Conservation (phyloP, 1,140 invertebrate genomes). For the Drosophila sp. region DNA sequence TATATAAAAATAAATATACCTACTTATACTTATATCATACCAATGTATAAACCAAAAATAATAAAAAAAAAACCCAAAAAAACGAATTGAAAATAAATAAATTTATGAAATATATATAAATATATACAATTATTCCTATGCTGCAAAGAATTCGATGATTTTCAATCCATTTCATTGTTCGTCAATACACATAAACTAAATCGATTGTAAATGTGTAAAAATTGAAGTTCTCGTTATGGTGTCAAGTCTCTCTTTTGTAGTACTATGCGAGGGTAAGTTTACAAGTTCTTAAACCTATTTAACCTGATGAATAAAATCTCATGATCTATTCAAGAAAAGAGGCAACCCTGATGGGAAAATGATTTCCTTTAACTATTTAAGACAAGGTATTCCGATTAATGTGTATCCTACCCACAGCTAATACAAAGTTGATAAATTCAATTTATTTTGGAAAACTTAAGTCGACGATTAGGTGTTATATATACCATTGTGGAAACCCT, state of each 20-base stretch:
- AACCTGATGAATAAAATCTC: too few relatives aligned
- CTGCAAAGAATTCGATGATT: constrained; percentile 8
- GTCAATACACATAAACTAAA: not conserved
- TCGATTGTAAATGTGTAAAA: not conserved
- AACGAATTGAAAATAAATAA: constrained; percentile 46
- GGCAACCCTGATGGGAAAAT: too few relatives aligned
- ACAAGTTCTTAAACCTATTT: not conserved
- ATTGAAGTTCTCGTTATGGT: not conserved
- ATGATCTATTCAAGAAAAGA: too few relatives aligned
- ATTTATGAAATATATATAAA: constrained; percentile 36
- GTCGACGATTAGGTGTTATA: too few relatives aligned
- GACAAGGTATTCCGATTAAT: too few relatives aligned
- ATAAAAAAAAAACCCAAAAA: constrained; percentile 17
- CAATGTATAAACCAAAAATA: constrained; percentile 42
- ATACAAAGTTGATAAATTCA: too few relatives aligned
- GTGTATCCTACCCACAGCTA: too few relatives aligned
- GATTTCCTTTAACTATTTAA: too few relatives aligned
- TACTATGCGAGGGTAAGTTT: not conserved
- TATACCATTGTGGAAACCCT: constrained; percentile 1
- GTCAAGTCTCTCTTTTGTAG: not conserved
- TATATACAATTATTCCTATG: constrained; percentile 37
- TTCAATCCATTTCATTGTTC: constrained; percentile 6
- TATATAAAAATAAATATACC: constrained; percentile 30
- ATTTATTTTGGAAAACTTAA: too few relatives aligned
- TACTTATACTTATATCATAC: constrained; percentile 19